Base-by-base conservation (phyloP, 1,140 invertebrate species). In the Araneus ventricosus region DNA sequence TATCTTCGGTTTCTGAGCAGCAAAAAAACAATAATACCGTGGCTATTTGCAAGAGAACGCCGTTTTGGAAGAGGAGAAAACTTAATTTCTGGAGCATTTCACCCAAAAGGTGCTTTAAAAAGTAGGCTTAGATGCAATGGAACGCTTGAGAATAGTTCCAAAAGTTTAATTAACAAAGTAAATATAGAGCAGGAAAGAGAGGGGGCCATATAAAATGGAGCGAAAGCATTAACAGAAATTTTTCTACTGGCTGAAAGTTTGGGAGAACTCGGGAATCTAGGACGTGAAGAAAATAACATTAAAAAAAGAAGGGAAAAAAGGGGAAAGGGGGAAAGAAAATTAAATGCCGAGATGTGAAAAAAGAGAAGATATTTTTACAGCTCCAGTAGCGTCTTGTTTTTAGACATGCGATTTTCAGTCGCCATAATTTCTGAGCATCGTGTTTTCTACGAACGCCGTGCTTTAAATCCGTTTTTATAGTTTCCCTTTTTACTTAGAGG, bases 141-240 rank as follows among this genome's bases (percentile, higher is more conserved):
- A 67, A 59, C 5, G 41, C 22, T 45, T 14, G 37, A 88, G 61
- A 88, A 88, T 88, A 67, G 87, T 88, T 88, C 41, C 27, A 70
- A 70, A 70, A 88, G 87, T 88, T 88, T 88, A 88, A 88, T 88
- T 88, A 88, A 88, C 87, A 88, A 57, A 70, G 87, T 70, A 88
- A 88, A 88, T 88, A 88, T 34, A 37, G n/a, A 37, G 30, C 52
- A 4, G n/a, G 61, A 27, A 2, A 63, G 24, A 63, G 61, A 63
- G 24, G 10, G 24, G 22, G 6, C 8, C 6, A 52, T 27, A 45
- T 75, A 30, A 75, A 75, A 75, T 75, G 34, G 67, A 75, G 30
- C 14, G 67, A 27, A 4, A 10, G 67, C 67, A 70, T 70, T 70
- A 70, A 70, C 67, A 70, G 67, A 75, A 75, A 75, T 75, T 75